phyloP scores from a whole-genome alignment of 1,140 invertebrate genomes.

The Tetranychus urticae region DNA sequence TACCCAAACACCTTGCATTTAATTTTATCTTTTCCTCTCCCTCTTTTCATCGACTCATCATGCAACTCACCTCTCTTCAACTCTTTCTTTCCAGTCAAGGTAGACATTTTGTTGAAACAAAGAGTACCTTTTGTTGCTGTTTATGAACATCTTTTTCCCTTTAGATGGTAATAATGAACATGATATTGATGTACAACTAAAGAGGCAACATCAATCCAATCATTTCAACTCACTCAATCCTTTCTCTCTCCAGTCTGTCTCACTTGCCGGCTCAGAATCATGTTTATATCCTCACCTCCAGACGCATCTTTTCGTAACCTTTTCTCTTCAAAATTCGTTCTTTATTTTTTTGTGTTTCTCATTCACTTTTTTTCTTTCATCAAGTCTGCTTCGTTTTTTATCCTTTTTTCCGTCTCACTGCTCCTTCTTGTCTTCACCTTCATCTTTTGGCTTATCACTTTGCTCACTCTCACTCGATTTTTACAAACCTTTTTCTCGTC shows the following conservation, averaged over 20 bases:
- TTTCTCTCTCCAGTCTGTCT: too few relatives aligned
- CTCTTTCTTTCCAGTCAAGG: too few relatives aligned
- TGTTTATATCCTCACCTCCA: too few relatives aligned
- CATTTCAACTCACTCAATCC: too few relatives aligned
- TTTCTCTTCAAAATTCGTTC: neutral
- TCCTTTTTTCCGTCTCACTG: constrained; percentile 17
- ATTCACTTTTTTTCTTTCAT: neutral
- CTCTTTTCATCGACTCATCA: neutral
- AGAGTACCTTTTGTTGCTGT: too few relatives aligned
- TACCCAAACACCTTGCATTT: neutral
- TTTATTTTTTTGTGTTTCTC: neutral
- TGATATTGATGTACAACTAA: too few relatives aligned
- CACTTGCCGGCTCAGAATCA: too few relatives aligned
- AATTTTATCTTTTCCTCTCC: neutral
- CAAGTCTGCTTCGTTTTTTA: neutral
- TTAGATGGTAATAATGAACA: too few relatives aligned
- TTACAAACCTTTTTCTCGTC: neutral
- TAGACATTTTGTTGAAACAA: too few relatives aligned
- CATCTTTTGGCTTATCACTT: neutral
- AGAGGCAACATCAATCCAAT: too few relatives aligned
- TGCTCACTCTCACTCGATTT: neutral
- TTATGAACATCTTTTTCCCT: too few relatives aligned
- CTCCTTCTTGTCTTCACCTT: neutral
- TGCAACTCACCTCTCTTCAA: neutral
- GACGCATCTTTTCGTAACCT: neutral